Evolutionary conservation across 1,140 invertebrate genomes (phyloP).

Genomic region (Drosophila arawakana): DNA sequence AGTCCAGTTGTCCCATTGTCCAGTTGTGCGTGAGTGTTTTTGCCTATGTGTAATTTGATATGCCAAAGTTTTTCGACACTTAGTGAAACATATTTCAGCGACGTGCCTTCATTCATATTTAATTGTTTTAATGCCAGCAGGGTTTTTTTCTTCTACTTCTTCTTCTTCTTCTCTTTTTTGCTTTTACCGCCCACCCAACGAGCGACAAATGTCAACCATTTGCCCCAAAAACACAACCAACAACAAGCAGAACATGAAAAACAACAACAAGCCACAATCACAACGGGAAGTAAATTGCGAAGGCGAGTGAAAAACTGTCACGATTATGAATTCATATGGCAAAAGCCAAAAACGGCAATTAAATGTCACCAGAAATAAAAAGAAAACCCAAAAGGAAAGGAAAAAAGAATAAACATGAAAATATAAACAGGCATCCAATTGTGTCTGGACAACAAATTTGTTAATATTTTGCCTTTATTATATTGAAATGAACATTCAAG

Average conservation of each 20-base stretch:
- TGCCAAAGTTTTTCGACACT: conserved; percentile 57
- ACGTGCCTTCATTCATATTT: conserved; percentile 59
- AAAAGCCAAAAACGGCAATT: conserved; percentile 28
- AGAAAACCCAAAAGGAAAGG: background rate
- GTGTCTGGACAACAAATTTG: background rate
- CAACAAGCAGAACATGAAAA: conserved; percentile 3
- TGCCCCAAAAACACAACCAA: conserved; percentile 2
- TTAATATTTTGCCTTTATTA: background rate
- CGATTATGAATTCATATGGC: conserved; percentile 52
- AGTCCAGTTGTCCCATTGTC: background rate
- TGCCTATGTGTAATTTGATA: conserved; percentile 51
- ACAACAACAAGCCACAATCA: background rate
- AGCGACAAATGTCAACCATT: conserved; percentile 28
- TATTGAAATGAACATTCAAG: background rate
- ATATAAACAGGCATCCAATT: background rate
- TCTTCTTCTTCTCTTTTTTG: background rate
- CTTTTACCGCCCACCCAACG: conserved; percentile 1
- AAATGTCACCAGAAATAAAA: conserved; percentile 2
- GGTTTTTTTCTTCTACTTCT: background rate
- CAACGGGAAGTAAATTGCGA: conserved; percentile 1
- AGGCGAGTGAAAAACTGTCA: conserved; percentile 22
- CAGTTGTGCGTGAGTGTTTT: conserved; percentile 4
- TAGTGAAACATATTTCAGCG: conserved; percentile 57
- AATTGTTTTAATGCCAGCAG: conserved; percentile 48
- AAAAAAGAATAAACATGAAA: background rate